Base-by-base conservation (phyloP, 2,113 vertebrate species). In the Cavia aperea region DNA sequence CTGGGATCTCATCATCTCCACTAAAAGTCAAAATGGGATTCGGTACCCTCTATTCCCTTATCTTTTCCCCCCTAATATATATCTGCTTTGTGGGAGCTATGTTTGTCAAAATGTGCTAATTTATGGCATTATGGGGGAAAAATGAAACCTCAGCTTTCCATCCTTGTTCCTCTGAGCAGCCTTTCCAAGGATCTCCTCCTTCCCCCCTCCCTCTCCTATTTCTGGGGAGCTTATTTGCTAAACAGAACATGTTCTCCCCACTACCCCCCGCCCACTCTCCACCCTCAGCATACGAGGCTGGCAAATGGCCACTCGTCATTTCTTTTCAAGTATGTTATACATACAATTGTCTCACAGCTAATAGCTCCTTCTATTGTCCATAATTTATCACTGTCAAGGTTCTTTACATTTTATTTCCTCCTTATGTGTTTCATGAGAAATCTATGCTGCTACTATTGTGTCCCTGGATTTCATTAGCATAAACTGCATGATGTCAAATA, bases 1-100 rank as follows among this genome's bases (percentile, higher is more conserved):
- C 92, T 92, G 98, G 98, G 98, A 99, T 97, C 98, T 98, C 97
- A 98, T 99, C 98, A 98, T 98, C 97, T 98, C 98, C 98, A 98
- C 98, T 98, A 98, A 99, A 98, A 99, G 98, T 99, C 99, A 99
- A 98, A 98, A 98, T 98, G 97, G 98, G 98, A 98, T 98, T 98
- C 98, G 98, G 97, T 98, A 98, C 97, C 98, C 98, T 98, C 96
- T 98, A 97, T 98, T 98, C 98, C 98, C 98, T 98, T 96, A 98
- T 95, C 96, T 96, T 97, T 97, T 96, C 93, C 84, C 86, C 85
- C 92, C 84, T 95, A 96, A 96, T 96, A 83, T 93, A 89, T 95
- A 97, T 97, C 93, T 96, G 88, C 84, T 95, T 96, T 95, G 81
- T 93, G 97, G 96, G 97, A 98, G 94, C 94, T 93, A 83, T 93